Evolutionary conservation across 2,888 invertebrate species (phyloP), one percentile per base, ranked within the genome.

Genomic region (Drosophila recens): DNA sequence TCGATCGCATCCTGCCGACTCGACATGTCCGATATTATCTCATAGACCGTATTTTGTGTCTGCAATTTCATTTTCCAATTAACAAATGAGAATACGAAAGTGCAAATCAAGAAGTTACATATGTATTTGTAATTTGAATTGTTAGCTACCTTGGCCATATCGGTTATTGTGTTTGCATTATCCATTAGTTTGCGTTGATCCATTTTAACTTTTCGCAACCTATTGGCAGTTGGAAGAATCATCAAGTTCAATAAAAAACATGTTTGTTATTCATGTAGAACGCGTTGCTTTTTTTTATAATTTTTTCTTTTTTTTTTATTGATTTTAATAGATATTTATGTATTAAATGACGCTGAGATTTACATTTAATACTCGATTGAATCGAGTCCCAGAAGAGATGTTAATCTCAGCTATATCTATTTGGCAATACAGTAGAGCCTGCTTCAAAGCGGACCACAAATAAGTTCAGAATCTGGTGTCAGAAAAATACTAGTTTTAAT

Each of bases 141-240:
- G 46, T 43, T 79, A 93, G 93, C 94, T 95, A 99, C 99, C 96
- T 99, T 99, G 90, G 99, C 99, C 97, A 99, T 99, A 93, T 99
- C 99, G 70, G 99, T 98, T 93, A 99, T 97, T 69, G 99, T 99
- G 91, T 98, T 99, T 84, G 99, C 98, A 93, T 99, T 99, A 93
- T 99, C 99, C 96, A 98, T 98, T 89, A 99, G 94, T 94, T 99
- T 99, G 93, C 99, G 95, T 94, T 99, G 99, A 94, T 99, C 99
- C 97, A 99, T 98, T 95, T 99, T 99, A 75, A 99, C 99, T 95
- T 99, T 98, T 92, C 99, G 95, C 93, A 99, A 96, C 93, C 99
- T 99, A 68, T 65, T 59, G 71, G 79, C 80, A 82, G 68, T 67
- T 61, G 72, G 69, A 64, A 87, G 87, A 89, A 81, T 81, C 67